A percentile compares a stretch with the other conserved stretches of the same genome.
phyloP scores from a whole-genome alignment of 2,113 vertebrate genomes.

The Riparia riparia region DNA sequence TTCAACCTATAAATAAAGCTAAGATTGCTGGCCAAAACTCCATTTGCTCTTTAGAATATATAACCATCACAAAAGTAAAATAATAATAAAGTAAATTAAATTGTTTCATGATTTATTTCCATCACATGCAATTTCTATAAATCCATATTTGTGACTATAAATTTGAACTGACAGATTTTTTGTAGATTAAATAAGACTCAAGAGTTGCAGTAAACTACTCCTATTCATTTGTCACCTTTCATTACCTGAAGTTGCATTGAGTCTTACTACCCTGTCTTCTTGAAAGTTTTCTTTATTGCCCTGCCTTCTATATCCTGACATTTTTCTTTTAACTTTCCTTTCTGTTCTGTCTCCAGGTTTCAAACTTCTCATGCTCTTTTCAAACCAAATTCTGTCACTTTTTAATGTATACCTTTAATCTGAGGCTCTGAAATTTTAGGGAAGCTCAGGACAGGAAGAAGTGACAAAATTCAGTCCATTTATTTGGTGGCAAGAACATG shows the following conservation, averaged over 20 bases:
- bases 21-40: neutral
- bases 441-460: neutral
- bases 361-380: neutral
- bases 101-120: conserved; percentile 38
- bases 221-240: neutral
- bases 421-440: neutral
- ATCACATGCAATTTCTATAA: neutral
- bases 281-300: neutral
- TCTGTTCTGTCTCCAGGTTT: neutral
- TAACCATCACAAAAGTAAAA: conserved; percentile 14
- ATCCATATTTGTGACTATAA: conserved; percentile 9
- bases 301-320: neutral
- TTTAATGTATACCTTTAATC: neutral
- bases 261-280: neutral
- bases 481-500: neutral
- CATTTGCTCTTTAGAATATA: conserved; percentile 15
- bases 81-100: conserved; percentile 48
- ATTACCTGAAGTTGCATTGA: neutral
- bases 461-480: neutral
- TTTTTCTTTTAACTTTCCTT: neutral
- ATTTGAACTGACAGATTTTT: neutral
- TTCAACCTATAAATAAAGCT: conserved; percentile 46
- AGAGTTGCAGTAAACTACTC: neutral
- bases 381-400: neutral
- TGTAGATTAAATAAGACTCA: neutral